Percentiles rank a stretch among this genome's conserved stretches.
Evolutionary conservation across 37 sponge, comb jelly and placozoan genomes (phyloP).

Genomic region (Beroe forskalii): DNA sequence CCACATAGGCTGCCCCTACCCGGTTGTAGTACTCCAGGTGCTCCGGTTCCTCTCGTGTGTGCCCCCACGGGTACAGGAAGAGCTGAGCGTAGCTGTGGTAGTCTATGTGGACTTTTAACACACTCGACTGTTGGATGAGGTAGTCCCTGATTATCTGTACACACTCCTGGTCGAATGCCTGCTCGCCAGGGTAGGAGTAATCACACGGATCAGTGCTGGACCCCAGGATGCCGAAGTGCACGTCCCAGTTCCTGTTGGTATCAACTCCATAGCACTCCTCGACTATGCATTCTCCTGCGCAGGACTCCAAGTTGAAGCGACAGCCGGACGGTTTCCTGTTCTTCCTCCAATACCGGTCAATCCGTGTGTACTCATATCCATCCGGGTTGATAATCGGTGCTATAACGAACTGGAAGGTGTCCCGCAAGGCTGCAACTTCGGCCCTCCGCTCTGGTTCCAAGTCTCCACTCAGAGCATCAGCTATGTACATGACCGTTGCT

Average conservation of each 20-base stretch:
- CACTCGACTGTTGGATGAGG: neutral
- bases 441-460: neutral
- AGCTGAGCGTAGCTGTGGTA: neutral
- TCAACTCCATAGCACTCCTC: neutral
- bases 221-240: neutral
- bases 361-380: neutral
- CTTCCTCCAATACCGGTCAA: neutral
- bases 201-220: neutral
- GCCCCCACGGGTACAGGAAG: constrained; percentile 15
- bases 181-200: neutral
- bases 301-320: neutral
- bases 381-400: constrained; percentile 28
- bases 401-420: constrained; percentile 1
- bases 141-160: neutral
- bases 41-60: neutral
- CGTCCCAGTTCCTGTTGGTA: constrained; percentile 39
- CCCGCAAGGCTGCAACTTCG: neutral
- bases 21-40: neutral
- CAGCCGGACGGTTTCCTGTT: constrained; percentile 8
- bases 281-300: neutral
- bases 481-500: constrained; percentile 13
- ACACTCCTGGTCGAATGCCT: constrained; percentile 3
- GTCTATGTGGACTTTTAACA: neutral
- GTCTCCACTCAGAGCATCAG: neutral
- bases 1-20: neutral